These are phyloP conservation scores for Lordiphosa collinella DNA, from an alignment of 1,140 invertebrate genomes.

Conservation along the genomic window DNA sequence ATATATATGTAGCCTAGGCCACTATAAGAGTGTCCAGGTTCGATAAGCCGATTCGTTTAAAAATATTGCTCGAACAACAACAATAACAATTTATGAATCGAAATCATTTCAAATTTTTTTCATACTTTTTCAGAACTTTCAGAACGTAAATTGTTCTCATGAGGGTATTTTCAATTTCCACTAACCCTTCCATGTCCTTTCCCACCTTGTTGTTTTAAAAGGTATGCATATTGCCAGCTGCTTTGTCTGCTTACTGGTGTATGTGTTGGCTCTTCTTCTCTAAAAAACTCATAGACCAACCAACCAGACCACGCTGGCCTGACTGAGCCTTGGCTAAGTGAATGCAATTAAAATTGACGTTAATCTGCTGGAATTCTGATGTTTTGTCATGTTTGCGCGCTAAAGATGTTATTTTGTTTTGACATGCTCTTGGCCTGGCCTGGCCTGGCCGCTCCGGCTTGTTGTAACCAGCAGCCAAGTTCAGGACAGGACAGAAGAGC, in stretches of 20 bases:
- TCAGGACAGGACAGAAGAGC: constrained; percentile 22
- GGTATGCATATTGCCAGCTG: constrained; percentile 62
- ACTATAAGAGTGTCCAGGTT: too few relatives aligned
- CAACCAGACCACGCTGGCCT: too few relatives aligned
- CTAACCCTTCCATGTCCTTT: constrained; percentile 27
- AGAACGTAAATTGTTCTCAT: too few relatives aligned
- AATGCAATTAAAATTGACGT: constrained; percentile 78
- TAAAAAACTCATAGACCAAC: constrained; percentile 42
- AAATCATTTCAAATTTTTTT: too few relatives aligned
- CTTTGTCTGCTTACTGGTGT: neutral
- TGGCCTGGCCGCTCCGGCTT: constrained; percentile 7
- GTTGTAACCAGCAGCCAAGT: constrained; percentile 44
- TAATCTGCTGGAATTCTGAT: constrained; percentile 78
- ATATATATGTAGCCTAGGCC: too few relatives aligned
- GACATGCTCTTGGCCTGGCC: constrained; percentile 69
- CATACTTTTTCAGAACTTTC: too few relatives aligned
- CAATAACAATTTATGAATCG: too few relatives aligned
- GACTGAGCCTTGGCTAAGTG: constrained; percentile 55
- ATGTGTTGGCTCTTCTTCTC: constrained; percentile 33
- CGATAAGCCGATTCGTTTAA: too few relatives aligned
- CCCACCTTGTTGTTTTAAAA: constrained; percentile 2
- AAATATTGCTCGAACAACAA: too few relatives aligned
- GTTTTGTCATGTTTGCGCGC: constrained; percentile 78
- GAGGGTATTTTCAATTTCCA: constrained; percentile 18
- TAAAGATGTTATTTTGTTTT: constrained; percentile 78